Evolutionary conservation across 2,888 invertebrate species (phyloP), one percentile per base, ranked within the genome.

Genomic region (Ophion ventricosus): DNA sequence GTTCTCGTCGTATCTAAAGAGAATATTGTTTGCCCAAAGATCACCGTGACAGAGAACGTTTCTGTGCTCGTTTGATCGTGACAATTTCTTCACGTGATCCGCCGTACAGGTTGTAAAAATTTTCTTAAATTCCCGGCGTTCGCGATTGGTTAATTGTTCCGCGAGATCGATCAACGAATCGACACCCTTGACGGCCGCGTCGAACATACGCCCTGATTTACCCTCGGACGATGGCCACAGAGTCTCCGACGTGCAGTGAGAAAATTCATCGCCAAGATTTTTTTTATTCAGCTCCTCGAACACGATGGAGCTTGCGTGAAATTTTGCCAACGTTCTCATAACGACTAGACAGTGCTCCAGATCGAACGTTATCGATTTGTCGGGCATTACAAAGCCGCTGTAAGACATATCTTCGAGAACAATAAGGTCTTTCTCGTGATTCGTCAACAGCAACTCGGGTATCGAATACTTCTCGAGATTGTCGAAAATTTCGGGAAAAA

Each of bases 301-400:
- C 17, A 91, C 89, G 84, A 96, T 90, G 0, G 96, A 96, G 40
- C 96, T 91, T 0, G 96, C 95, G 88, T 96, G 96, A 85, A 96
- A 95, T 85, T 94, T 95, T 0, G 96, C 95, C 57, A 96, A 92
- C 85, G 95, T 94, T 87, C 94, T 95, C 86, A 96, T 90, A 2
- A 96, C 95, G 1, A 95, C 94, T 83, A 94, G 94, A 72, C 95
- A 95, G 88, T 96, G 96, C 40, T 95, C 94, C 1, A 95, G 93
- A 25, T 94, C 95, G 40, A 96, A 93, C 0, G 96, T 95, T 81
- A 95, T 94, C 66, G 94, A 94, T 17, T 96, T 94, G 88, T 96
- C 95, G 0, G 95, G 94, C 96, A 96, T 96, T 70, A 94, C 93
- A 87, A 95, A 96, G 0, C 95, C 96, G 20, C 94, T 92, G 61